Percentiles rank a stretch among this genome's conserved stretches.
Conservation (phyloP, 2,113 vertebrate genomes). For the Pseudois nayaur region DNA sequence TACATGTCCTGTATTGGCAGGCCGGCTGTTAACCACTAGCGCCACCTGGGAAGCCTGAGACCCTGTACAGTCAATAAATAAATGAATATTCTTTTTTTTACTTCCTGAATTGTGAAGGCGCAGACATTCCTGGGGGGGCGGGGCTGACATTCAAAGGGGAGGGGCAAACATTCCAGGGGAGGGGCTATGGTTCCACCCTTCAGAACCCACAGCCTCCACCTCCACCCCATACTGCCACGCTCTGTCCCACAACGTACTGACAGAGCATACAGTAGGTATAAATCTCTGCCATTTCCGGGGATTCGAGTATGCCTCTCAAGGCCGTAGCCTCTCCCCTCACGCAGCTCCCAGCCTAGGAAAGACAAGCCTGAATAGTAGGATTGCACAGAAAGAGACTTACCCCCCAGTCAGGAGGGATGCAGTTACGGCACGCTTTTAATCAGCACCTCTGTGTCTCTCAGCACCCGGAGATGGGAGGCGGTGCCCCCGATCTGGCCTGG, state of each 20-base stretch:
- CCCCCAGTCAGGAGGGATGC: not conserved
- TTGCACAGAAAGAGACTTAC: not conserved
- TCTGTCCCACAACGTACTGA: too few species aligned
- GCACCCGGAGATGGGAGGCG: not conserved
- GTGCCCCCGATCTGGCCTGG: slow-evolving; percentile 30
- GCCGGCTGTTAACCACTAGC: not conserved
- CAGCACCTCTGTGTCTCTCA: slow-evolving; percentile 44
- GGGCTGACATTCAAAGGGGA: too few species aligned
- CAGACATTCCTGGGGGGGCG: not conserved
- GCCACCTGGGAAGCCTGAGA: not conserved
- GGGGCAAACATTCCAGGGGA: not conserved
- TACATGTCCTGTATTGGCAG: not conserved
- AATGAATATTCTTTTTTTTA: not conserved
- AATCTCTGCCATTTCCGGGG: not conserved
- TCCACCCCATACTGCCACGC: not conserved
- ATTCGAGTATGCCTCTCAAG: not conserved
- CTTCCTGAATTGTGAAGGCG: not conserved
- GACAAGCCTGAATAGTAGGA: not conserved
- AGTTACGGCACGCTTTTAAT: not conserved
- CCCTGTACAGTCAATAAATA: not conserved
- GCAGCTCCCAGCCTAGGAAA: not conserved
- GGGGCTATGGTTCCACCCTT: too few species aligned
- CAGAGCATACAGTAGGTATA: accelerated
- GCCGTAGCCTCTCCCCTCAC: not conserved
- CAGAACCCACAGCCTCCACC: too few species aligned